Evolutionary conservation across 2,888 invertebrate species (phyloP).

Genomic region (Nomada ferruginata): DNA sequence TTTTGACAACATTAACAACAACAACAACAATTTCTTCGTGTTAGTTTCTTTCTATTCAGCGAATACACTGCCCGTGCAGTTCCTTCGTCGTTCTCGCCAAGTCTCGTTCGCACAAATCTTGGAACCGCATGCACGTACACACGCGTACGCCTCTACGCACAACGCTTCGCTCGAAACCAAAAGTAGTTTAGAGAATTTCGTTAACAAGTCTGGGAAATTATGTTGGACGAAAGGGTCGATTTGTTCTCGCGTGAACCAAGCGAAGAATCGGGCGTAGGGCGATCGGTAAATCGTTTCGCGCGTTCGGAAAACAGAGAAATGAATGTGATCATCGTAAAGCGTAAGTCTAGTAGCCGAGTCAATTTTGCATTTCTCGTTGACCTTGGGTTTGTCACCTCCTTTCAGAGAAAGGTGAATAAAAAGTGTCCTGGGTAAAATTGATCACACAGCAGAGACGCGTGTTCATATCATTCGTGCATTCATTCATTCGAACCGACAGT

Average conservation of each 20-base stretch:
- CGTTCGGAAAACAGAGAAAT: constrained; percentile 8
- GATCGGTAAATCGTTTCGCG: constrained; percentile 10
- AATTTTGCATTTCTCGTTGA: constrained; percentile 1
- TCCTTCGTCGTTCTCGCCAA: constrained; percentile 32
- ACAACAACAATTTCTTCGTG: constrained; percentile 71
- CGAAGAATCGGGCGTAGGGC: constrained; percentile 24
- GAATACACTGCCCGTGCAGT: constrained; percentile 58
- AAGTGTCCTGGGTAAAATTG: neutral
- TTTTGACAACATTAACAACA: constrained; percentile 81
- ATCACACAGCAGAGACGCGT: neutral
- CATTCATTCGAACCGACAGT: neutral
- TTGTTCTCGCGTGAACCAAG: constrained; percentile 13
- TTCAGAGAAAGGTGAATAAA: constrained; percentile 19
- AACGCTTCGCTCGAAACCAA: constrained; percentile 12
- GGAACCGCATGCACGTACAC: constrained; percentile 30
- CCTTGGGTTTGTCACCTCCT: neutral
- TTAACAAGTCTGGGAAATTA: constrained; percentile 9
- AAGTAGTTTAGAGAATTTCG: neutral
- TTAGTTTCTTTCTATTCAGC: constrained; percentile 65
- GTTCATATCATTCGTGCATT: neutral
- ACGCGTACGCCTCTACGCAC: constrained; percentile 28
- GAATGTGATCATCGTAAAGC: neutral
- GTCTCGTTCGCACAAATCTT: constrained; percentile 24
- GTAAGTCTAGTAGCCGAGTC: constrained; percentile 23
- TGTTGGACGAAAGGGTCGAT: constrained; percentile 15